Base-by-base conservation (phyloP, 23 tunicate genomes). In the Halocynthia roretzi region DNA sequence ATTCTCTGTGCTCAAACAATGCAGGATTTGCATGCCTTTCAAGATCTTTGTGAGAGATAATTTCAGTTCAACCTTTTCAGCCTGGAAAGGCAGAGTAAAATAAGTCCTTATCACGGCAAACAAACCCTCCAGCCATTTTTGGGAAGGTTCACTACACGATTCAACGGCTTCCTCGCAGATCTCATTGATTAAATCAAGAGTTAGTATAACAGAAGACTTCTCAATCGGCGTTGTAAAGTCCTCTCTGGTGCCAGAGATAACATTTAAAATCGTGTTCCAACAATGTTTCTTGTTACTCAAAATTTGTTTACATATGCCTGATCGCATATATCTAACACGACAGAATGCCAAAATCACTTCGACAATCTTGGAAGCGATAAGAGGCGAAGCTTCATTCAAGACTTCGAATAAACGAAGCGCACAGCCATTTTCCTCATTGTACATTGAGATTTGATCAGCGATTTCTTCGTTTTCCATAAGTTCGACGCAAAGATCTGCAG, bases 401-500 rank as follows among this genome's bases (percentile, higher is more conserved):
- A 14, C 31, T 8, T 54, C 78, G 31, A 74, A 74, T 48, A 74
- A 53, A 19, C 19, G 54, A 53, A 22, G 54, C 8, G 7, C 19
- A 15, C 78, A 74, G 2, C 68, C 56, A 55, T 74, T 52, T 54
- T 74, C 78, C 18, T 67, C 67, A n/a, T 82, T 87, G 31, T 83
- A 88, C 64, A 88, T 64, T 6, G 87, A 22, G 12, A 88, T 54
- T 60, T 83, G 95, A 50, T 88, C 84, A 14, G 82, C 67, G 8
- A 88, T 78, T 52, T 88, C 87, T 51, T 79, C 82, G 61, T 75
- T 77, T 61, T 83, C 83, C 7, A 88, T 48, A 50, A 88, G 84
- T 51, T 88, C 87, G 0, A 83, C 62, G 22, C 77, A 83, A 7
- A 88, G 60, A 75, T 88, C 84, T 55, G 84, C 87, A 10, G 95